Base-by-base conservation (phyloP, 2,888 invertebrate genomes). In the Nymphalis urticae region DNA sequence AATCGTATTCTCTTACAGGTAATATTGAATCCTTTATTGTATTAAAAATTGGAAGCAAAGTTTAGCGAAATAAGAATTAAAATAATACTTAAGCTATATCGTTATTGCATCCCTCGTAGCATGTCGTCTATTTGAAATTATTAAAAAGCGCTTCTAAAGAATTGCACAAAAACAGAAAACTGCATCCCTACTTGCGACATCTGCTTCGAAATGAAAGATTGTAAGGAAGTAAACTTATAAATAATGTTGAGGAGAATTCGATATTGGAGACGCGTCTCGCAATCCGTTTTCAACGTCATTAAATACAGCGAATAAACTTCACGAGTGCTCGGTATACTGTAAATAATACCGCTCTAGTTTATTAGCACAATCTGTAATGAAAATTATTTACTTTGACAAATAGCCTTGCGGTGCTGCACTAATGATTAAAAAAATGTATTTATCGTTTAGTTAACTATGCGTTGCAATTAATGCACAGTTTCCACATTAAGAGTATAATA, bases 121-220 rank as follows among this genome's bases (percentile, higher is more conserved):
- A n/a, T 48, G 48, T 51, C 48, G 58, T 69, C 21, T 21, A 17
- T 48, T 65, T 56, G 42, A 51, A 48, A 21, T 58, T 48, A 66
- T 66, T 66, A 62, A 69, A 51, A 51, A 62, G 56, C 42, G 56
- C 47, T 62, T 32, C 62, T 58, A 58, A 62, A 69, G 53, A 62
- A 62, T 69, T 62, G 62, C 50, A 56, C 62, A 21, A 58, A 56
- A 58, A 69, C 56, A 56, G 16, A 50, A 50, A 56, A 58, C 36
- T n/a, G 56, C 27, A 42, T 56, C 50, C 51, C 19, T 50, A 58
- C 24, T 69, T 42, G 66, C 51, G 62, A 62, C 66, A 69, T 65
- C 69, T 69, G 69, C 48, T 58, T 42, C 51, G 42, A 69, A 66
- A 66, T 66, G 47, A 66, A 50, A 69, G 19, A 58, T 62, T 50